Conservation (phyloP, 2,888 invertebrate genomes). For the Cepaea hortensis region DNA sequence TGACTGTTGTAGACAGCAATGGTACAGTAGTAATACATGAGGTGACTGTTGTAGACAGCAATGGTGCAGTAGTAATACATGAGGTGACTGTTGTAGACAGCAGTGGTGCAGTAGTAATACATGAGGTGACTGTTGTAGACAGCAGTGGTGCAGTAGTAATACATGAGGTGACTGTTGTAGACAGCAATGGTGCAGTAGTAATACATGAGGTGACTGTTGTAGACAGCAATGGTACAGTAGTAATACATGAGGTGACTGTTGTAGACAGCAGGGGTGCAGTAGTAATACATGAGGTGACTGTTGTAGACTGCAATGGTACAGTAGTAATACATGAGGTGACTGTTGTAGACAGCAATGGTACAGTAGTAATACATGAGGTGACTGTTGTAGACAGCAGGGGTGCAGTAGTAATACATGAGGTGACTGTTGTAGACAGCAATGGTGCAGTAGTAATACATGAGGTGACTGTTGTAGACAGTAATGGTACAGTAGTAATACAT, state of each 20-base stretch:
- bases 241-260: background rate
- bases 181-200: background rate
- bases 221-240: background rate
- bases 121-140: background rate
- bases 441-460: background rate
- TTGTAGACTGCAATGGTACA: background rate
- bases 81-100: background rate
- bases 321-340: background rate
- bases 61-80: background rate
- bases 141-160: background rate
- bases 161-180: background rate
- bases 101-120: background rate
- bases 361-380: background rate
- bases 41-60: background rate
- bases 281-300: background rate
- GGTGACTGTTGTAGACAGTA: background rate
- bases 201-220: background rate
- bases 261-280: background rate
- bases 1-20: background rate
- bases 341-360: background rate
- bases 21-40: background rate
- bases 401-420: background rate
- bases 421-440: background rate
- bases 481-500: background rate
- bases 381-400: background rate